Evolutionary conservation across 2,797 vertebrate genomes (phyloP).

Genomic region (Sebastolobus alascanus): DNA sequence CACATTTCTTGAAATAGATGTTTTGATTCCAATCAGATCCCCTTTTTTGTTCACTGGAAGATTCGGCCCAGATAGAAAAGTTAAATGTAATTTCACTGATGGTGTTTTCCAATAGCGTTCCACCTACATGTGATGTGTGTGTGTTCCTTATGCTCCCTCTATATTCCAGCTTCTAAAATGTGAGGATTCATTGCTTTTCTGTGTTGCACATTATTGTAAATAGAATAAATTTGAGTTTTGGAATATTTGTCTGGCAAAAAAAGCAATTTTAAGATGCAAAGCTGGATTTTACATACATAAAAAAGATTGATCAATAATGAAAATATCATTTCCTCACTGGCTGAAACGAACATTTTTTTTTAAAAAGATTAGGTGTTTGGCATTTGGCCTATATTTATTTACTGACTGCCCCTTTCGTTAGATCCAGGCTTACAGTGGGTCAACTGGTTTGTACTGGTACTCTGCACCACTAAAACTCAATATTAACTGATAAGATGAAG

Average conservation of each 20-base stretch:
- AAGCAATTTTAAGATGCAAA: not conserved
- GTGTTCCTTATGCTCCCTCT: no score
- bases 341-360: not conserved
- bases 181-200: no score
- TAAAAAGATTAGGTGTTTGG: no score
- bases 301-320: not conserved
- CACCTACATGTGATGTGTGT: no score
- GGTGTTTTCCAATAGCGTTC: no score
- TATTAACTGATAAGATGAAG: not conserved
- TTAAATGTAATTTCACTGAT: not conserved
- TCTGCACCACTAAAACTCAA: not conserved
- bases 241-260: not conserved
- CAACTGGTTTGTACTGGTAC: not conserved
- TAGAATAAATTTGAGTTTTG: not conserved
- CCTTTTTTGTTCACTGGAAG: not conserved
- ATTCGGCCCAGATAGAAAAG: conserved; percentile 2
- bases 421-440: not conserved
- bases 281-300: not conserved
- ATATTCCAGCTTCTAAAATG: no score
- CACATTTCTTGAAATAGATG: not conserved
- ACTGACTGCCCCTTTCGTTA: no score
- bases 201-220: no score
- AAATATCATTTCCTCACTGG: not conserved
- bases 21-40: not conserved
- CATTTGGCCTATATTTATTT: no score